Evolutionary conservation across 2,113 vertebrate species (phyloP).

Genomic region (Hyperopisus bebe): DNA sequence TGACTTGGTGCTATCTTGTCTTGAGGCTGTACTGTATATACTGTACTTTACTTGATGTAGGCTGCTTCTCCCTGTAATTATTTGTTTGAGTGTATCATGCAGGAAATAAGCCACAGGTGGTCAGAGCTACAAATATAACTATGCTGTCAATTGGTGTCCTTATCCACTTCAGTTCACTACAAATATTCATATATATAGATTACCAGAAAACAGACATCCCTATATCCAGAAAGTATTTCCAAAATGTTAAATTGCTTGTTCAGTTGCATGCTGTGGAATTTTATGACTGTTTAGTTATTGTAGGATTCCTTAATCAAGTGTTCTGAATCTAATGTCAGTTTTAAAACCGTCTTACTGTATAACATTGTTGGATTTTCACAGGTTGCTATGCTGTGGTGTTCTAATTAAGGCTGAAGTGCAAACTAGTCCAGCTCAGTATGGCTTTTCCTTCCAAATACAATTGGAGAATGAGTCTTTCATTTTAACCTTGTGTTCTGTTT

Average conservation of each 20-base stretch:
- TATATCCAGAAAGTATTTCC: slow-evolving; percentile 13
- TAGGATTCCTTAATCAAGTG: slow-evolving; percentile 18
- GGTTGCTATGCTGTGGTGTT: not conserved
- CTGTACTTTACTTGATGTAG: slow-evolving; percentile 9
- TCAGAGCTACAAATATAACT: slow-evolving; percentile 3
- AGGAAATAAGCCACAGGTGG: not conserved
- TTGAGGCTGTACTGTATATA: slow-evolving; percentile 18
- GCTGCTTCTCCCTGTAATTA: not conserved
- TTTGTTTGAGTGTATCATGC: not conserved
- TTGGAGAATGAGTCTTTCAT: not conserved
- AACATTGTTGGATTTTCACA: not conserved
- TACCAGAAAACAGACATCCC: not conserved
- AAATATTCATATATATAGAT: not conserved
- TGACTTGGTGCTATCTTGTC: slow-evolving; percentile 19
- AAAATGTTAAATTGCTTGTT: slow-evolving; percentile 21
- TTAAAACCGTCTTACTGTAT: not conserved
- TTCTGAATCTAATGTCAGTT: slow-evolving; percentile 21
- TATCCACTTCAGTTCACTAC: not conserved
- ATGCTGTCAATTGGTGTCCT: not conserved
- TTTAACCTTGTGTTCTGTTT: not conserved
- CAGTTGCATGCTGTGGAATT: slow-evolving; percentile 39
- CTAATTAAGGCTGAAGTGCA: not conserved
- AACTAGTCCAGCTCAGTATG: not conserved
- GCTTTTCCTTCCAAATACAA: not conserved
- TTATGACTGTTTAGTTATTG: slow-evolving; percentile 32